Conservation (phyloP, 1,140 invertebrate genomes). For the Fopius arisanus region DNA sequence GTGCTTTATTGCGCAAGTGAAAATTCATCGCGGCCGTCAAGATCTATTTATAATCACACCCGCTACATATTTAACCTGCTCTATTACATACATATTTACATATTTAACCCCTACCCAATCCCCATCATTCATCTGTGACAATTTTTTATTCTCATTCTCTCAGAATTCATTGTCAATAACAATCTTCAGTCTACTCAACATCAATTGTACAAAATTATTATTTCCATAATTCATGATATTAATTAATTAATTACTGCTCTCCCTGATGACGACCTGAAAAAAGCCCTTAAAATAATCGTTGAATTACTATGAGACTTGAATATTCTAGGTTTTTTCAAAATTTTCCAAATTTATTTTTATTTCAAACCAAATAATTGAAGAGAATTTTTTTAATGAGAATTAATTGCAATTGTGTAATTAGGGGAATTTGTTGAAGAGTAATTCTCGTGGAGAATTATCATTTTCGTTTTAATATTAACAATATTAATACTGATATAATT, state of each 20-base stretch:
- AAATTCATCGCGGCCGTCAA: conserved; percentile 48
- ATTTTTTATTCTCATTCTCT: conserved; percentile 14
- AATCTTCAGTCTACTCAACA: neutral
- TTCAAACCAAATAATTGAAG: too few species aligned
- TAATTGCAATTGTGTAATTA: too few species aligned
- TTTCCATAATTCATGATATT: neutral
- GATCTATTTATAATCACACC: conserved; percentile 53
- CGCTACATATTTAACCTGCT: conserved; percentile 58
- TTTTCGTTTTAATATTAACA: too few species aligned
- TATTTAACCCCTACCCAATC: conserved; percentile 42
- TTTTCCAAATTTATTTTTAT: too few species aligned
- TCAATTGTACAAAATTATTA: neutral
- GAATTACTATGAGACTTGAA: too few species aligned
- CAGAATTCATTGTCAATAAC: neutral
- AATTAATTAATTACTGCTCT: neutral
- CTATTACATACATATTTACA: too few species aligned
- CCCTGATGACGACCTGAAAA: neutral
- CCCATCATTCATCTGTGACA: conserved; percentile 28
- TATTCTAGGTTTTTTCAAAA: too few species aligned
- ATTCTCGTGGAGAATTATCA: too few species aligned
- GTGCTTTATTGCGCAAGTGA: conserved; percentile 50
- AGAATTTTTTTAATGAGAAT: too few species aligned
- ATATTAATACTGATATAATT: too few species aligned
- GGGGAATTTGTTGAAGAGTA: too few species aligned
- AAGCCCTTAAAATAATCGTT: too few species aligned